Conservation (phyloP, 1,140 invertebrate species). For the Drosophila virilis region DNA sequence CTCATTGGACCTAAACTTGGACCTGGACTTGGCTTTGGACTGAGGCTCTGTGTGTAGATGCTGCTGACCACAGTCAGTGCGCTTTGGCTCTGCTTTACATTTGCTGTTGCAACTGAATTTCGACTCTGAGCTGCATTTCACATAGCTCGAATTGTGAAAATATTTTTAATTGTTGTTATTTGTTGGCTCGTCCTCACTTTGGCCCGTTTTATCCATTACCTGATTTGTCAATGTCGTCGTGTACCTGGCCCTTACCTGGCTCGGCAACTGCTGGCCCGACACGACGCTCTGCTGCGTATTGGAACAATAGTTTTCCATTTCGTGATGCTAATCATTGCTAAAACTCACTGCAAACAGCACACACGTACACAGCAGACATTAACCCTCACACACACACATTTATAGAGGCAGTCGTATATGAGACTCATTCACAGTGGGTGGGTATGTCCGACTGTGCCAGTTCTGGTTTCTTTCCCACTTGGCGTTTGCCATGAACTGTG, state of each 20-base stretch:
- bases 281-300: conserved; percentile 64
- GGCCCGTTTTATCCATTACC: conserved; percentile 49
- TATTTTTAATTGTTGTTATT: conserved; percentile 57
- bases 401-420: conserved; percentile 20
- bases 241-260: conserved; percentile 51
- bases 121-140: not conserved
- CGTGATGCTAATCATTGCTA: conserved; percentile 79
- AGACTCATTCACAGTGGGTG: conserved; percentile 55
- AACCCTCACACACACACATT: conserved; percentile 52
- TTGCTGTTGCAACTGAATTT: conserved; percentile 10
- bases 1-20: conserved; percentile 41
- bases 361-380: conserved; percentile 48
- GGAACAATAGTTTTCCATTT: conserved; percentile 75
- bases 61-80: conserved; percentile 11
- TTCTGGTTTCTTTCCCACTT: conserved; percentile 33
- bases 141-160: conserved; percentile 11
- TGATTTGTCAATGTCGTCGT: conserved; percentile 72
- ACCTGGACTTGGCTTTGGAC: not conserved
- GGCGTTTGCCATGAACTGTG: conserved; percentile 16
- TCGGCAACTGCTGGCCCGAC: not conserved
- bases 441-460: conserved; percentile 67
- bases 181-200: conserved; percentile 8
- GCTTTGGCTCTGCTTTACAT: not conserved
- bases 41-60: conserved; percentile 1
- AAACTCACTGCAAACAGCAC: conserved; percentile 46